phyloP scores from a whole-genome alignment of 2,888 invertebrate genomes.

The Stegophylla sp. region DNA sequence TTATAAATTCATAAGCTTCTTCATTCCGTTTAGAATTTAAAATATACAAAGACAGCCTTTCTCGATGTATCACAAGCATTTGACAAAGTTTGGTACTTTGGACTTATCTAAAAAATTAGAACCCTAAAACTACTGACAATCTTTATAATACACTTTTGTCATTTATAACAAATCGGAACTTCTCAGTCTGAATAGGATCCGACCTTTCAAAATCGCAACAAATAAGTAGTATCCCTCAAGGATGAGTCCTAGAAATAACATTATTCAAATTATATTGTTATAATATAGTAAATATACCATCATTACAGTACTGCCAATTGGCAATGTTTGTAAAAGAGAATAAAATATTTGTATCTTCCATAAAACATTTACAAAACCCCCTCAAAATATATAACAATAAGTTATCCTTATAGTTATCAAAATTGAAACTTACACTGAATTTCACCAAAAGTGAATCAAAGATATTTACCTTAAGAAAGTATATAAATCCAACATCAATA shows the following conservation, averaged over 20 bases:
- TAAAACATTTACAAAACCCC: too few relatives aligned
- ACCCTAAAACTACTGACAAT: neutral
- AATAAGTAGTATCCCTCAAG: neutral
- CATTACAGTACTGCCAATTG: constrained; percentile 9
- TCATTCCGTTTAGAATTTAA: too few relatives aligned
- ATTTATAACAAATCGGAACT: neutral
- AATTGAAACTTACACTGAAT: neutral
- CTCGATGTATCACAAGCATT: neutral
- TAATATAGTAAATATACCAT: neutral
- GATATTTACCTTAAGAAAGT: neutral
- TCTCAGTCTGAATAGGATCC: neutral
- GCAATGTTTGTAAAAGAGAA: neutral
- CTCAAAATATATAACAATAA: neutral
- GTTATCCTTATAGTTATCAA: neutral
- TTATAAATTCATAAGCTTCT: too few relatives aligned
- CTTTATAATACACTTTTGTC: neutral
- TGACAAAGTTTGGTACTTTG: neutral
- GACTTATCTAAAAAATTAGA: neutral
- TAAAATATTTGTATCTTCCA: neutral
- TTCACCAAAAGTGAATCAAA: neutral
- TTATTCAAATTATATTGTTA: neutral
- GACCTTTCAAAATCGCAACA: constrained; percentile 6
- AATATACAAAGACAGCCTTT: neutral
- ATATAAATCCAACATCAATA: neutral
- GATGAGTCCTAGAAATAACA: neutral